Percentiles rank a stretch among this genome's conserved stretches.
Conservation (phyloP, 2,888 invertebrate species). For the Cosmia trapezina region DNA sequence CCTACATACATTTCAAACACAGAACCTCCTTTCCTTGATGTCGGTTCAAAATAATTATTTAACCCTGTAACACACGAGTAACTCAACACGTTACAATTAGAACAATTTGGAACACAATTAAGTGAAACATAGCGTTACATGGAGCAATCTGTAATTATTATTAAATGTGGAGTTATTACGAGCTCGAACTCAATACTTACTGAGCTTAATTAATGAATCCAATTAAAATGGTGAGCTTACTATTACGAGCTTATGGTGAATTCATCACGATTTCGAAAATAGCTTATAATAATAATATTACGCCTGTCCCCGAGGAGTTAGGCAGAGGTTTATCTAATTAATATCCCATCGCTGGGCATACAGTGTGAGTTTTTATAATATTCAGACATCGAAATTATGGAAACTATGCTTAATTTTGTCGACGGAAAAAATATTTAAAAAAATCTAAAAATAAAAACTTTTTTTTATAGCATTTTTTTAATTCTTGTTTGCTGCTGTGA, state of each 20-base stretch:
- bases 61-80: neutral
- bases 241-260: neutral
- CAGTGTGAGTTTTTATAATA: too few species aligned
- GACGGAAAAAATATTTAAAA: too few species aligned
- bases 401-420: too few species aligned
- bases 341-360: neutral
- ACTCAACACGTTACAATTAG: slow-evolving; percentile 13
- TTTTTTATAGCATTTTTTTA: too few species aligned
- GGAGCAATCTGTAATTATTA: slow-evolving; percentile 36
- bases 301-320: neutral
- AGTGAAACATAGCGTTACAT: slow-evolving; percentile 6
- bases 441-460: too few species aligned
- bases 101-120: slow-evolving; percentile 30
- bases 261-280: neutral
- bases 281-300: neutral
- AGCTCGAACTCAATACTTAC: slow-evolving; percentile 28
- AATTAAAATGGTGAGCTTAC: slow-evolving; percentile 10
- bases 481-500: too few species aligned
- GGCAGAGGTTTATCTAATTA: neutral
- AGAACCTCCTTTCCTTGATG: neutral
- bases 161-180: slow-evolving; percentile 11
- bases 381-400: too few species aligned
- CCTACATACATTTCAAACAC: neutral
- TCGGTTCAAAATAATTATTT: neutral
- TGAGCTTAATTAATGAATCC: slow-evolving; percentile 18